Evolutionary conservation across 2,888 invertebrate species (phyloP), one percentile per base, ranked within the genome.

Genomic region (Argyra leucocephala): DNA sequence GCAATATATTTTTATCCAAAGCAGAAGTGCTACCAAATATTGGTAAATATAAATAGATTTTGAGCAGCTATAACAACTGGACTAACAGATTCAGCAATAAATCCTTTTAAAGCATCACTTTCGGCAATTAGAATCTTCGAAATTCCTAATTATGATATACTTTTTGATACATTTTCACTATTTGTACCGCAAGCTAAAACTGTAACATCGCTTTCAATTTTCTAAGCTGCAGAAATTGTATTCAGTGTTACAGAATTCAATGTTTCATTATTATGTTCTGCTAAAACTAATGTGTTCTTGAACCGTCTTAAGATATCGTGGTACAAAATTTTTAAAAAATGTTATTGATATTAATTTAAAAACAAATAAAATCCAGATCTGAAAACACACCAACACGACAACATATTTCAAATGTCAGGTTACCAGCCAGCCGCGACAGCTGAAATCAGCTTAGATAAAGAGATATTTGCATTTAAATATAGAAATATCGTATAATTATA

Each of bases 271-370:
- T 94, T 92, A 78, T 98, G 97, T 80, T 99, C 98, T 1, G 95
- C 98, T 71, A 99, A 85, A 0, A 99, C 92, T 72, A 99, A 82
- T 2, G 98, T 96, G 76, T 96, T 96, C 78, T 93, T 91, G 70
- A 90, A 83, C 70, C 92, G 83, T 70, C 83, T 83, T 68, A 88
- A 76, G n/a, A n/a, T n/a, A n/a, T n/a, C n/a, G n/a, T n/a, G n/a
- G n/a, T n/a, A n/a, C n/a, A n/a, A n/a, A n/a, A n/a, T n/a, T n/a
- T n/a, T n/a, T n/a, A n/a, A n/a, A n/a, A n/a, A n/a, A n/a, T n/a
- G n/a, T n/a, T n/a, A n/a, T n/a, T n/a, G n/a, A n/a, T n/a, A n/a
- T n/a, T n/a, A n/a, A n/a, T n/a, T n/a, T n/a, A n/a, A n/a, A n/a
- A n/a, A n/a, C n/a, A n/a, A n/a, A n/a, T n/a, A n/a, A n/a, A n/a